Evolutionary conservation across 2,113 vertebrate species (phyloP), one percentile per base, ranked within the genome.

Genomic region (Pandion haliaetus): DNA sequence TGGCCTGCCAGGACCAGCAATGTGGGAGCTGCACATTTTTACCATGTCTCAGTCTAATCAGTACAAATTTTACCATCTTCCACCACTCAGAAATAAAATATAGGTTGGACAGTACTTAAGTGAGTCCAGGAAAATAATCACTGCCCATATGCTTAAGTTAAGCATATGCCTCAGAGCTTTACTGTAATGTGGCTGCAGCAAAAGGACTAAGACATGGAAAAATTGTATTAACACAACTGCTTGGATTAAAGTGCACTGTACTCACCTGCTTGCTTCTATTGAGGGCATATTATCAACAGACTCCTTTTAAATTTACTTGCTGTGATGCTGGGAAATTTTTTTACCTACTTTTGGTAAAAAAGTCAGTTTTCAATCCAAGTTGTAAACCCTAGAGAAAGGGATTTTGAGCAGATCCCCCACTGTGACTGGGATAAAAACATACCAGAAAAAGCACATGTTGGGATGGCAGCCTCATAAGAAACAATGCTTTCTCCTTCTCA

Each of bases 131-230:
- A 94, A 93, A 88, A 82, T 85, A 82, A 84, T 76, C 61, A 50
- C 20, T 69, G 40, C 38, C 54, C 80, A 42, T 61, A 69, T 89
- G 58, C 73, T 96, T 89, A 79, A 85, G 84, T 89, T 95, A 94
- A 96, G 78, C 66, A 72, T 52, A 62, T 38, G 58, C 26, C 70
- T 92, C 49, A 66, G 70, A 85, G 95, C 74, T 97, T 97, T 91
- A 76, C 66, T 62, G 14, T 62, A 87, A 73, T 91, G 66, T 61
- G 69, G 6, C 25, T 94, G 79, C 54, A 66, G 73, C 44, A 32
- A 82, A 87, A 80, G 62, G 36, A 85, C n/a, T 71, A 55, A 93
- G 69, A 84, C 25, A 80, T 73, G 78, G 78, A 42, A 93, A 94
- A 95, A 47, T 6, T 65, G 16, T 58, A 62, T 69, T 80, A 70